phyloP scores from a whole-genome alignment of 2,113 vertebrate genomes.

The Austrofundulus limnaeus region DNA sequence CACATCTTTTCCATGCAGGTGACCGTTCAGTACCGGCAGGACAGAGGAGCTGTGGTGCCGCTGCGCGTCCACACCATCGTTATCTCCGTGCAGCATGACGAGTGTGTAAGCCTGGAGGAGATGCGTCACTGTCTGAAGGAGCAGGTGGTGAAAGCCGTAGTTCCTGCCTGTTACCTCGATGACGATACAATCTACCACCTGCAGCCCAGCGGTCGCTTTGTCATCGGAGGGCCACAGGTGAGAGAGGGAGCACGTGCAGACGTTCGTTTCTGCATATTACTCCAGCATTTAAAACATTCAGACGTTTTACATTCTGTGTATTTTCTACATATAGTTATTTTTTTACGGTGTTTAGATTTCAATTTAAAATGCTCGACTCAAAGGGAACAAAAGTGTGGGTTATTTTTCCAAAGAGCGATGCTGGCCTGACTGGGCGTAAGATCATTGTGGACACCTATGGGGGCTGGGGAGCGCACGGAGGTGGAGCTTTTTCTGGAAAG shows the following conservation, averaged over 20 bases:
- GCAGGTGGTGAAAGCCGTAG: conserved; percentile 89
- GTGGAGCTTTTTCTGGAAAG: conserved; percentile 95
- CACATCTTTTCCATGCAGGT: conserved; percentile 70
- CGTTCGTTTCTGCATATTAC: neutral
- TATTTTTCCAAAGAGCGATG: conserved; percentile 83
- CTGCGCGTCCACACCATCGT: conserved; percentile 93
- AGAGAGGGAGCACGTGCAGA: neutral
- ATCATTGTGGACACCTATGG: conserved; percentile 96
- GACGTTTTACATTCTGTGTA: neutral
- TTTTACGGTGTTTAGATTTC: neutral
- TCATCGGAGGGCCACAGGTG: conserved; percentile 96
- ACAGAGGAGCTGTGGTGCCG: conserved; percentile 89
- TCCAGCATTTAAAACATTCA: neutral
- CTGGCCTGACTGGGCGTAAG: conserved; percentile 93
- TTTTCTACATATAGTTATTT: neutral
- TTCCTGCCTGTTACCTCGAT: conserved; percentile 87
- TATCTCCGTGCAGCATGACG: conserved; percentile 94
- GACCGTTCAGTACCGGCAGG: conserved; percentile 93
- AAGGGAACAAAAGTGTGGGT: neutral
- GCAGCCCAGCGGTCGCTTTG: conserved; percentile 95
- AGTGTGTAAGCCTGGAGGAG: conserved; percentile 86
- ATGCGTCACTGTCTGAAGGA: conserved; percentile 90
- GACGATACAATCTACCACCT: conserved; percentile 92
- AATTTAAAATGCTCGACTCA: neutral
- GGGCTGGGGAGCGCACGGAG: conserved; percentile 95